Base-by-base conservation (phyloP, 2,888 invertebrate species). In the Steinernema hermaphroditum region DNA sequence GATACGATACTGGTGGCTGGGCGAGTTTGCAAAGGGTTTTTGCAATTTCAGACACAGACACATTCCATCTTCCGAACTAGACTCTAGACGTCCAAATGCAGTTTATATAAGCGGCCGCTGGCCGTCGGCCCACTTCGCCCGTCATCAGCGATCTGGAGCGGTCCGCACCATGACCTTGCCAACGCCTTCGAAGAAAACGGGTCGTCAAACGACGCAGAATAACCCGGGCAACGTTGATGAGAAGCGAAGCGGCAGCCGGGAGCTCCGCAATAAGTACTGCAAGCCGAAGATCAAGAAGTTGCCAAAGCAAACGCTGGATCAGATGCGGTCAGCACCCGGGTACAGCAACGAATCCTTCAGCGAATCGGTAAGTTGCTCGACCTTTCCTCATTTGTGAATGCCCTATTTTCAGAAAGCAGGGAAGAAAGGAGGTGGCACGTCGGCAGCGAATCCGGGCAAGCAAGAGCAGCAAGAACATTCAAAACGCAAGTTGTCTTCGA, bases 171-270 rank as follows among this genome's bases (percentile, higher is more conserved):
- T 54, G 54, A 6, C 6, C 24, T 8, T 27, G 16, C 22, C 6
- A 14, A 54, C 54, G 54, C 22, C 54, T 24, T 54, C 54, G 54
- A 54, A 54, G 54, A 54, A 54, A 54, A 27, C 54, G 54, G 27
- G 12, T 27, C 54, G 54, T 16, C 14, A 16, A 9, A 4, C 19
- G n/a, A n/a, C 46, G 46, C 16, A 46, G n/a, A 16, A 16, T 46
- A 2, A 2, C 46, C n/a, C n/a, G 41, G 8, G 41, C n/a, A 22
- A 54, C 27, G n/a, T 22, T 19, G 24, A 19, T 6, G 27, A 54
- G 22, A 6, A 22, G 12, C 22, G 27, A 27, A 24, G 27, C 2
- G n/a, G 27, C 22, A 27, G 14, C 54, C 27, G 49, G 19, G 49
- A 49, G 19, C 6, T 6, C 49, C 49, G 49, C 49, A 19, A 49